Evolutionary conservation across 2,888 invertebrate species (phyloP), one percentile per base, ranked within the genome.

Genomic region (Apamea monoglypha): DNA sequence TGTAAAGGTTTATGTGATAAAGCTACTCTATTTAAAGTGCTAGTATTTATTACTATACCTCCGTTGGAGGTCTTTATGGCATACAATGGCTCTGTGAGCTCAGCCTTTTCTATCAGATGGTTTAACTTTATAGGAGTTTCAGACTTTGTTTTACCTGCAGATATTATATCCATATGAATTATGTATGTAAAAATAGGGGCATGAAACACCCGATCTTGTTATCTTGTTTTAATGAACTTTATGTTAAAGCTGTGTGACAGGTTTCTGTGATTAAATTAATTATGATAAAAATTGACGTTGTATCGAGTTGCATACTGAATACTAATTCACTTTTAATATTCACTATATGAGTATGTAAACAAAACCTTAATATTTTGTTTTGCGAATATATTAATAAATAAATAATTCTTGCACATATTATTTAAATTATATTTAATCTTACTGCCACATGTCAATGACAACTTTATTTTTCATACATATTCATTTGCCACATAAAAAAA

Each of bases 21-120:
- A 63, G 29, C 70, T 80, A 81, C 70, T 81, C 59, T 74, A 79
- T 86, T 82, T 80, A 77, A 82, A 81, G 69, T 76, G 32, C 59
- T 69, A 56, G 66, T 81, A 81, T 87, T 87, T 83, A 84, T 84
- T 80, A 77, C 78, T 66, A 59, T 36, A 64, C 16, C 83, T 74
- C 72, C 44, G 61, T 80, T 76, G 90, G 89, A 87, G 91, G 90
- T 84, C 89, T 88, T 81, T 81, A 82, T 76, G 61, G 70, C 5
- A 14, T 8, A 83, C 71, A 78, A 78, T 68, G 36, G 53, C 2
- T 68, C 36, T 63, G 16, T 68, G 21, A 78, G 67, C n/a, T 71
- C 25, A 36, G 29, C 3, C 10, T 47, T 71, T 71, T 68, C 53
- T 68, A 63, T 56, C 6, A 63, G n/a, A 71, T 61, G 25, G 32